Base-by-base conservation (phyloP, 2,888 invertebrate species). In the Eledona agricola region DNA sequence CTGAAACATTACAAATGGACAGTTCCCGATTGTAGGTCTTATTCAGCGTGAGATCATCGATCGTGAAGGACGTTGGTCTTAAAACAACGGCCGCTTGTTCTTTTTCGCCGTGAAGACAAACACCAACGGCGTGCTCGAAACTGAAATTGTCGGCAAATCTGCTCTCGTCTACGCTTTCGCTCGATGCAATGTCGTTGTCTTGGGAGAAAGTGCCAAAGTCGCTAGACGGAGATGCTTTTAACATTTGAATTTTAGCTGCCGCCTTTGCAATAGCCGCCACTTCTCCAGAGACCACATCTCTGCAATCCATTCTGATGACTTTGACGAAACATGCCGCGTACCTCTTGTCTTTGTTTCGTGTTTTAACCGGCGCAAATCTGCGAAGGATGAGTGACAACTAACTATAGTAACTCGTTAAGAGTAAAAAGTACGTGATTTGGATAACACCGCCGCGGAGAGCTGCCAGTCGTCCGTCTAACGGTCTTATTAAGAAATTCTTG, bases 81-180 rank as follows among this genome's bases (percentile, higher is more conserved):
- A 84, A 73, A 2, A 67, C 67, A 7, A 85, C 69, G 13, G 72
- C 67, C 15, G 80, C 77, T 29, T 74, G 70, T 71, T 83, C 82
- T 49, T 77, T 79, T 65, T 81, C 77, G 0, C 83, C 85, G 62
- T 83, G 79, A 10, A 85, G 72, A 53, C 83, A 83, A 46, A 82
- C 77, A 40, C 81, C 74, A 1, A 81, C 78, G 25, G 78, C 1
- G 11, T 50, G 40, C 12, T 40, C 40, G 20, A 35, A 47, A 28
- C 28, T 47, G 2, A 47, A 28, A 6, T 12, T 11, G 3, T 15
- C 22, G n/a, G 7, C 4, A 4, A 19, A 19, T 4, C 5, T 19
- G 31, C 34, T 34, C 1, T 34, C 34, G 17, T 34, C 15, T 12
- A 19, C 19, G 4, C 4, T 19, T 19, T 19, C 19, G 4, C 5